A percentile compares a stretch with the other conserved stretches of the same genome.
These are phyloP conservation scores for Corythucha ciliata DNA, from an alignment of 2,888 invertebrate species.

Conservation along the genomic window DNA sequence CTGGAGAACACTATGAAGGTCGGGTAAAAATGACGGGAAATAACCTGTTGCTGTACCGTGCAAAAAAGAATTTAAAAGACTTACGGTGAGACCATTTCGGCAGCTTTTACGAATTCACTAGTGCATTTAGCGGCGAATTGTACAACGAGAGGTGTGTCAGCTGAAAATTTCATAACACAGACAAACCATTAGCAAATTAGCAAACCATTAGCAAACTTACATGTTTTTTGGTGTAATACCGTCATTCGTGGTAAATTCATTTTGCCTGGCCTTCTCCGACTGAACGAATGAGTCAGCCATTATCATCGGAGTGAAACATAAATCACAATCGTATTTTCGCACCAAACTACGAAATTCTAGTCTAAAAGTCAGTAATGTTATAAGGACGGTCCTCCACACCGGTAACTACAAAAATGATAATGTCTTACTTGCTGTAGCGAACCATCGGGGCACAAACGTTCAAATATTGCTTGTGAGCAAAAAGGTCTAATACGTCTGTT, in stretches of 20 bases:
- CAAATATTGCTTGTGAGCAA: conserved; percentile 53
- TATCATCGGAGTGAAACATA: conserved; percentile 95
- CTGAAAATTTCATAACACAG: conserved; percentile 41
- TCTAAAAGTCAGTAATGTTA: conserved; percentile 43
- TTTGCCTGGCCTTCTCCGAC: conserved; percentile 73
- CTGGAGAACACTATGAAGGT: no score
- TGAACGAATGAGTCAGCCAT: conserved; percentile 86
- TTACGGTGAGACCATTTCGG: conserved; percentile 70
- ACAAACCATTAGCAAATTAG: neutral
- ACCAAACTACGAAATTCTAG: conserved; percentile 67
- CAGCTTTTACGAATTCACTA: conserved; percentile 73
- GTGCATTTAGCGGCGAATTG: conserved; percentile 89
- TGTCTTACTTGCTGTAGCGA: conserved; percentile 69
- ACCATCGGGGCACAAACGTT: conserved; percentile 95
- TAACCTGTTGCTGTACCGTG: conserved; percentile 3
- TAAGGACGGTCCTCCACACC: neutral
- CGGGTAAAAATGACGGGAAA: no score
- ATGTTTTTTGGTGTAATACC: conserved; percentile 38
- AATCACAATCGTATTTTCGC: conserved; percentile 70
- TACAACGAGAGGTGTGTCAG: conserved; percentile 76
- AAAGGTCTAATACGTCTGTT: conserved; percentile 53
- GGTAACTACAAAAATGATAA: neutral
- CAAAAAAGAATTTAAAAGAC: conserved; percentile 37
- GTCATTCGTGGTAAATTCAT: conserved; percentile 66
- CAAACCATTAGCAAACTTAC: no score